A percentile compares a stretch with the other conserved stretches of the same genome.
phyloP scores from a whole-genome alignment of 2,797 vertebrate genomes.

The Falco novaeseelandiae region DNA sequence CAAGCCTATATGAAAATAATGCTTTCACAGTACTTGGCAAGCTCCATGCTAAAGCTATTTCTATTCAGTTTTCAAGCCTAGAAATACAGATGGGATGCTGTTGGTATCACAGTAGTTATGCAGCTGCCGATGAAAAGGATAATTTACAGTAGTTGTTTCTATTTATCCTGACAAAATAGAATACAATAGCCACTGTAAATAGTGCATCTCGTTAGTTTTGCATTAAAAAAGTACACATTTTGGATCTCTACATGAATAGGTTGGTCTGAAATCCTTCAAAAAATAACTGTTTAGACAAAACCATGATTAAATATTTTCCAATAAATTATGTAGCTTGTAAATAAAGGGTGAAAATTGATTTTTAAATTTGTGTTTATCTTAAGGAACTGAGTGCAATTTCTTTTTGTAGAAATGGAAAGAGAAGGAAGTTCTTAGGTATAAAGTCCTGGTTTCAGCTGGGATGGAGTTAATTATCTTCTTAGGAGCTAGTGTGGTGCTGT shows the following conservation, averaged over 20 bases:
- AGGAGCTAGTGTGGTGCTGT: too few species aligned
- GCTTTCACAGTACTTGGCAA: background rate
- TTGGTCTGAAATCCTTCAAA: background rate
- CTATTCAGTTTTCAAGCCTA: conserved; percentile 1
- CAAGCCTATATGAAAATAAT: background rate
- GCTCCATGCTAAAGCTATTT: background rate
- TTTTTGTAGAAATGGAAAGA: background rate
- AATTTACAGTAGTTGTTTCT: background rate
- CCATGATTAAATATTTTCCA: background rate
- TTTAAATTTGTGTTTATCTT: background rate
- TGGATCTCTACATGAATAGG: background rate
- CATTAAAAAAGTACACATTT: background rate
- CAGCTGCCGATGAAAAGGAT: background rate
- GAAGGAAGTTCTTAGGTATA: background rate
- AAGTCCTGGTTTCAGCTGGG: too few species aligned
- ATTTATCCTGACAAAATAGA: conserved; percentile 1
- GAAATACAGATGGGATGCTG: background rate
- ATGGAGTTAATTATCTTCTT: too few species aligned
- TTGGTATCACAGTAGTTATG: background rate
- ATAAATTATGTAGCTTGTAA: background rate
- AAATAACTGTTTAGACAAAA: background rate
- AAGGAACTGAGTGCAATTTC: background rate
- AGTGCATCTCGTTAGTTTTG: background rate
- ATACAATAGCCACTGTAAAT: background rate
- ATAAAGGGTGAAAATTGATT: background rate